These are phyloP conservation scores for Psittacus erithacus DNA, from an alignment of 2,113 vertebrate species.

Conservation along the genomic window DNA sequence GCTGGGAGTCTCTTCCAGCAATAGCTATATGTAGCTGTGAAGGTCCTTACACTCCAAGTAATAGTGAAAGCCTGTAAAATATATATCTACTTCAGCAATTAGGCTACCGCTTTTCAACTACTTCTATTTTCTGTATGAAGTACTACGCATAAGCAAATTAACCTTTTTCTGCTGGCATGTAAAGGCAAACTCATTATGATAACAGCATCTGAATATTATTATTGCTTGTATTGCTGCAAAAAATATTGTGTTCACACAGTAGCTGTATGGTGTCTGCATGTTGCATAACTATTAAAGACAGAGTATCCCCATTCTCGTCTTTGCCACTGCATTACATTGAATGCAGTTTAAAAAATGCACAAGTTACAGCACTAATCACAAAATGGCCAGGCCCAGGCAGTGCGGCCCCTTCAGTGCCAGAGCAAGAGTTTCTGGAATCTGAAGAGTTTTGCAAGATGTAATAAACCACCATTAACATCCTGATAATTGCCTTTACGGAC, in stretches of 20 bases:
- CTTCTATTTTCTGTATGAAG: slow-evolving; percentile 55
- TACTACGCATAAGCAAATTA: slow-evolving; percentile 49
- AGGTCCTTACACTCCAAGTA: slow-evolving; percentile 50
- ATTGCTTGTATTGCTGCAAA: slow-evolving; percentile 68
- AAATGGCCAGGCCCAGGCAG: neutral
- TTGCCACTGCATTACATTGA: slow-evolving; percentile 18
- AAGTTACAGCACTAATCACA: neutral
- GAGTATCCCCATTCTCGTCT: slow-evolving; percentile 56
- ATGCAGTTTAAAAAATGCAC: slow-evolving; percentile 15
- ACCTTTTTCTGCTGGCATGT: slow-evolving; percentile 54
- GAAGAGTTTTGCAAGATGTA: slow-evolving; percentile 27
- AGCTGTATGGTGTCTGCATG: slow-evolving; percentile 72
- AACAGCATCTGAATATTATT: slow-evolving; percentile 67
- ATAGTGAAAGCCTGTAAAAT: slow-evolving; percentile 33
- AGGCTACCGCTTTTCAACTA: slow-evolving; percentile 47
- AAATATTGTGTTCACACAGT: slow-evolving; percentile 58
- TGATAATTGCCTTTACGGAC: neutral
- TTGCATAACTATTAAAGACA: slow-evolving; percentile 53
- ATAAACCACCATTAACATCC: neutral
- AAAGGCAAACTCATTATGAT: slow-evolving; percentile 56
- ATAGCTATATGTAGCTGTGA: slow-evolving; percentile 37
- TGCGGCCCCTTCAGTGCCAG: neutral
- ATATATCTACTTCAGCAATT: slow-evolving; percentile 14
- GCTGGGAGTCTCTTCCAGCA: neutral
- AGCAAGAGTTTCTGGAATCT: neutral